A percentile compares a stretch with the other conserved stretches of the same genome.
These are phyloP conservation scores for Hesperia comma DNA, from an alignment of 2,888 invertebrate genomes.

Conservation along the genomic window DNA sequence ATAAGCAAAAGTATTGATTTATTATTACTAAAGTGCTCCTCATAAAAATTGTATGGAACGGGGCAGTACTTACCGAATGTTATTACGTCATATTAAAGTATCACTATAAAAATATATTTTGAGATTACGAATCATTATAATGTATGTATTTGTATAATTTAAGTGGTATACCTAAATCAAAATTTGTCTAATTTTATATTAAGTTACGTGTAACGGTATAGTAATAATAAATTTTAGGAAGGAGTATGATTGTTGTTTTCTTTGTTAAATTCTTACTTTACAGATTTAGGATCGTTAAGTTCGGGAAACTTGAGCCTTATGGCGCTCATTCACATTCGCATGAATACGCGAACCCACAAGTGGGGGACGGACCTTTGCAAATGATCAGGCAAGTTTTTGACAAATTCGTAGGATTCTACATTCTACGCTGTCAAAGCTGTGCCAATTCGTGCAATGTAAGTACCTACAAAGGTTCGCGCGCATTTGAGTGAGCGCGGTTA, in stretches of 20 bases:
- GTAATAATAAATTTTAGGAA: constrained; percentile 74
- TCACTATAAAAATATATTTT: constrained; percentile 64
- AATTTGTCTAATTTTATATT: constrained; percentile 63
- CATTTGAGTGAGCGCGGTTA: too few species aligned
- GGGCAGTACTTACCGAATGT: constrained; percentile 61
- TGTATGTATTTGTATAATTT: constrained; percentile 50
- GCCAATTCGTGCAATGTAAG: too few species aligned
- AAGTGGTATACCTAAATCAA: constrained; percentile 48
- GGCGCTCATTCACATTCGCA: too few species aligned
- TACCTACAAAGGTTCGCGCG: too few species aligned
- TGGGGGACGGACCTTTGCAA: too few species aligned
- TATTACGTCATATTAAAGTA: constrained; percentile 61
- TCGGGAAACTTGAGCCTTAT: too few species aligned
- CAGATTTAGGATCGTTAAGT: too few species aligned
- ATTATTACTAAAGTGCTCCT: constrained; percentile 46
- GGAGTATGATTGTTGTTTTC: constrained; percentile 45
- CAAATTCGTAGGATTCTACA: too few species aligned
- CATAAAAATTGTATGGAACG: constrained; percentile 44
- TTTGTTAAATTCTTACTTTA: neutral
- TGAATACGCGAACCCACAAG: too few species aligned
- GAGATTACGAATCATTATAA: constrained; percentile 72
- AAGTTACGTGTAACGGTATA: constrained; percentile 73
- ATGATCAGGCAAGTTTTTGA: too few species aligned
- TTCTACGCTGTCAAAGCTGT: too few species aligned
- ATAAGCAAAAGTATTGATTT: constrained; percentile 40